Conservation (phyloP, 64 coral and sea anemone genomes). For the Porites australiensis region DNA sequence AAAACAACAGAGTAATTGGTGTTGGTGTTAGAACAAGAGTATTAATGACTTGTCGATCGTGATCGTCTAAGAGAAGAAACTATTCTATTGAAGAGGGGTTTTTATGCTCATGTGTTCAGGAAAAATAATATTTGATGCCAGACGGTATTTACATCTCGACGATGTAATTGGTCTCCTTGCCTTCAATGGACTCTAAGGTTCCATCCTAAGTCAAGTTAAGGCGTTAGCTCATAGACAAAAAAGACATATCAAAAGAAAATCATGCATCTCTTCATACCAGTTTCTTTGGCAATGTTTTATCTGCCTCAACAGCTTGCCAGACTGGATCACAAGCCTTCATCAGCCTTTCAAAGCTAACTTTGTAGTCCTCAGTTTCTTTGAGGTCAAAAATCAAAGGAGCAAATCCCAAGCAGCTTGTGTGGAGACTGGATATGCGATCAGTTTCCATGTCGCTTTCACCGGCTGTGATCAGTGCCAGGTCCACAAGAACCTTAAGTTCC, state of each 20-base stretch:
- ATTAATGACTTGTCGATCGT: too few species aligned
- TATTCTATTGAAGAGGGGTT: too few species aligned
- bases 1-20: neutral
- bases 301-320: constrained; percentile 82
- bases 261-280: constrained; percentile 47
- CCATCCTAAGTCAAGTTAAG: too few species aligned
- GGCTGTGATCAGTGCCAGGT: constrained; percentile 92
- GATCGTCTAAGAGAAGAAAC: too few species aligned
- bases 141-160: too few species aligned
- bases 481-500: constrained; percentile 88
- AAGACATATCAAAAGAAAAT: neutral
- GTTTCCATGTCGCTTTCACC: constrained; percentile 94
- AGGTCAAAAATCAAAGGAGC: constrained; percentile 89
- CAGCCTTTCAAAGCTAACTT: constrained; percentile 75
- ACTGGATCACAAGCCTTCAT: constrained; percentile 80
- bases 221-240: too few species aligned
- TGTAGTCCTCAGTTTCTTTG: constrained; percentile 7
- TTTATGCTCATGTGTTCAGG: too few species aligned
- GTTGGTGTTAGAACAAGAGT: too few species aligned
- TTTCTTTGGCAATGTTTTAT: constrained; percentile 57
- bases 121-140: too few species aligned
- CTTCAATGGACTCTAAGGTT: too few species aligned
- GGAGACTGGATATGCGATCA: constrained; percentile 85
- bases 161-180: too few species aligned
- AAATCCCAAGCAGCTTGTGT: constrained; percentile 93